Conservation (phyloP, 2,113 vertebrate species). For the Melospiza georgiana region DNA sequence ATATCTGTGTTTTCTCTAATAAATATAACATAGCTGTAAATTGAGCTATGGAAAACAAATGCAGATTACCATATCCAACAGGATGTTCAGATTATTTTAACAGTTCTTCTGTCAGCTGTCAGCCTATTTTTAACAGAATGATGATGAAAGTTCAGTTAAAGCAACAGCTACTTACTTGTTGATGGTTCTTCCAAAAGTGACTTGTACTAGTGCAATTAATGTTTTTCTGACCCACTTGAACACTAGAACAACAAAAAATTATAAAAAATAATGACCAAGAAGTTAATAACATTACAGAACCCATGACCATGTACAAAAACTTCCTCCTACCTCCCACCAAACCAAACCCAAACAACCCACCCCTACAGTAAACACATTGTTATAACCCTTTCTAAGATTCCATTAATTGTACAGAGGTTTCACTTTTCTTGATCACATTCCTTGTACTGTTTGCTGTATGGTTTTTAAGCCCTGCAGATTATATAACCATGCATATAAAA, state of each 20-base stretch:
- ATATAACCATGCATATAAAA: neutral
- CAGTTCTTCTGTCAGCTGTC: neutral
- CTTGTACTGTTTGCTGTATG: neutral
- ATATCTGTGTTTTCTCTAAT: neutral
- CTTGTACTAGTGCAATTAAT: conserved; percentile 98
- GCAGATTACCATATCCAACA: neutral
- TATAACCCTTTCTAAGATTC: neutral
- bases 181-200: conserved; percentile 99
- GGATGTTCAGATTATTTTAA: neutral
- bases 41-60: neutral
- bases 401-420: neutral
- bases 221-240: conserved; percentile 99
- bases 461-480: neutral
- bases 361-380: neutral
- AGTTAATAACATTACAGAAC: neutral
- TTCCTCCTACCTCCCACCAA: neutral
- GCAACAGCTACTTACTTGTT: conserved; percentile 90
- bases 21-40: neutral
- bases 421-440: neutral
- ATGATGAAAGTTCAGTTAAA: neutral
- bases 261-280: neutral
- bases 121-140: neutral
- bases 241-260: conserved; percentile 80
- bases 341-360: neutral
- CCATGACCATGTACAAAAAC: neutral